These are phyloP conservation scores for Molanna angustata DNA, from an alignment of 2,888 invertebrate species.

Conservation along the genomic window DNA sequence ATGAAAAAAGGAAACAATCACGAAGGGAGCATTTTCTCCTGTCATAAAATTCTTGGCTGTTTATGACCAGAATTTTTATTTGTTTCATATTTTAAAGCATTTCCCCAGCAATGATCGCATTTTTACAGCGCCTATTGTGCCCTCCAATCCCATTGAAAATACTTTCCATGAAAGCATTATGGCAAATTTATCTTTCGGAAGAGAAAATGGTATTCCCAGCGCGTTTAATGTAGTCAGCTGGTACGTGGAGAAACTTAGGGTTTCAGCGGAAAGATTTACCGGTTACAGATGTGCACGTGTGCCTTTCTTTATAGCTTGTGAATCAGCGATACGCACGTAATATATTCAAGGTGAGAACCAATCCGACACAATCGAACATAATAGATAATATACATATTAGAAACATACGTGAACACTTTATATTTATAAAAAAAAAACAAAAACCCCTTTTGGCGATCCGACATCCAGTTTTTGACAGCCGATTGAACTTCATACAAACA, in stretches of 20 bases:
- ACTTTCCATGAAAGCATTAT: constrained; percentile 31
- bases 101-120: not conserved
- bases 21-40: no score
- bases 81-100: not conserved
- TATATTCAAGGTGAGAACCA: no score
- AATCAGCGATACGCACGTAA: no score
- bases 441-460: no score
- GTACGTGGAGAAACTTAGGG: constrained; percentile 31
- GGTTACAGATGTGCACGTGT: constrained; percentile 21
- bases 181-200: constrained; percentile 32
- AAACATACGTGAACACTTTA: no score
- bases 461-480: no score
- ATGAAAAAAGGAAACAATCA: no score
- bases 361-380: no score
- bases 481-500: no score
- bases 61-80: not conserved
- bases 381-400: no score
- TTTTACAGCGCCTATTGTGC: not conserved
- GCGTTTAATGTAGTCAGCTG: constrained; percentile 32
- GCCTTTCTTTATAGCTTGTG: constrained; percentile 17
- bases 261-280: constrained; percentile 27
- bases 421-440: no score
- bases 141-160: constrained; percentile 26
- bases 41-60: not conserved
- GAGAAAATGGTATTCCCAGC: constrained; percentile 31